Conservation (phyloP, 2,888 invertebrate species). For the Volucella zonaria region DNA sequence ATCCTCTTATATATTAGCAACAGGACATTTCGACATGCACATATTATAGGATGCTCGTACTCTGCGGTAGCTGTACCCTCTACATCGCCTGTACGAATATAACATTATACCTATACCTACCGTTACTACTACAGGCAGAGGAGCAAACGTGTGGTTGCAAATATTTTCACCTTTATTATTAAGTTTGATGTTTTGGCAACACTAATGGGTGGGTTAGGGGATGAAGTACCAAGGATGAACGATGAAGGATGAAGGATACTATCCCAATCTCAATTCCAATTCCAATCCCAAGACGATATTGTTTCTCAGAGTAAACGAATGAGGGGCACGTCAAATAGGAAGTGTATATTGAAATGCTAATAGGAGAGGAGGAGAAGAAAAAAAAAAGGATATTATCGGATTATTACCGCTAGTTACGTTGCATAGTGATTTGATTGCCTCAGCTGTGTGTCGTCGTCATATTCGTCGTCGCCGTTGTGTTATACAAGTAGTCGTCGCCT, state of each 20-base stretch:
- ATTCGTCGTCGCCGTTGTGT: slow-evolving; percentile 13
- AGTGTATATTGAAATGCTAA: slow-evolving; percentile 60
- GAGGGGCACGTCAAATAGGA: not conserved
- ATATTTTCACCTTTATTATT: slow-evolving; percentile 69
- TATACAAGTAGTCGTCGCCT: slow-evolving; percentile 12
- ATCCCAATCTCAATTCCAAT: not conserved
- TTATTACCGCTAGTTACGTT: slow-evolving; percentile 73
- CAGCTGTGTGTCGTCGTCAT: slow-evolving; percentile 42
- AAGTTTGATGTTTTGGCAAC: slow-evolving; percentile 62
- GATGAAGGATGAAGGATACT: not conserved
- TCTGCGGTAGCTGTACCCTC: not conserved
- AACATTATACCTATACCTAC: not conserved
- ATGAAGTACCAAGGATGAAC: slow-evolving; percentile 6
- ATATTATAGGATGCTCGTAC: not conserved
- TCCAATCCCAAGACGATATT: not conserved
- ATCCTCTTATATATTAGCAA: slow-evolving; percentile 35
- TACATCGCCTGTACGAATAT: not conserved
- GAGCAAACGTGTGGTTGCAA: slow-evolving; percentile 52
- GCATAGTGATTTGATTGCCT: slow-evolving; percentile 73
- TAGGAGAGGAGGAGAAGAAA: slow-evolving; percentile 37
- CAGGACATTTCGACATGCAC: slow-evolving; percentile 32
- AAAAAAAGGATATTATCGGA: slow-evolving; percentile 70
- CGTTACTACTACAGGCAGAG: not conserved
- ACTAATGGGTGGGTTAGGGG: slow-evolving; percentile 26
- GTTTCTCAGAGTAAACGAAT: not conserved